A percentile compares a stretch with the other conserved stretches of the same genome.
Conservation (phyloP, 2,888 invertebrate genomes). For the Cantharis rustica region DNA sequence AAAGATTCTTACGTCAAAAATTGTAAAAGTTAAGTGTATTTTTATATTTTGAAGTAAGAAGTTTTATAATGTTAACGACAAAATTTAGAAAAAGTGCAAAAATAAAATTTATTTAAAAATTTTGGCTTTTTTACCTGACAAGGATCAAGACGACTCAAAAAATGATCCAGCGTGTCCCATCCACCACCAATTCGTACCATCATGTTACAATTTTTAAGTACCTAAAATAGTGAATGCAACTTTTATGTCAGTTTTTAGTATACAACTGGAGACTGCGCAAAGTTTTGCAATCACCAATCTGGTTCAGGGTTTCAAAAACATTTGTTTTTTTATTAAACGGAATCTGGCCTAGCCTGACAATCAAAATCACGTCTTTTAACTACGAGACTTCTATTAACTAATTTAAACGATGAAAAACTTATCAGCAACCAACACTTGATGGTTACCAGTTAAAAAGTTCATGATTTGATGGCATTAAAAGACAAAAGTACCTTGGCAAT, state of each 20-base stretch:
- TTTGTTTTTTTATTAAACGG: too few relatives aligned
- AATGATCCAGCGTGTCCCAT: conserved; percentile 93
- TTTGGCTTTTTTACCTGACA: conserved; percentile 68
- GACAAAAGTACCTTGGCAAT: not conserved
- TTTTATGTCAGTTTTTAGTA: too few relatives aligned
- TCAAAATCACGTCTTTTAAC: too few relatives aligned
- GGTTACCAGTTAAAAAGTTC: too few relatives aligned
- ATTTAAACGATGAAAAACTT: too few relatives aligned
- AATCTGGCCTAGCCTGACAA: too few relatives aligned
- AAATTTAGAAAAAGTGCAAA: conserved; percentile 27
- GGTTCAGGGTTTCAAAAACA: too few relatives aligned
- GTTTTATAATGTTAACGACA: not conserved
- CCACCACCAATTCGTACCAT: conserved; percentile 95
- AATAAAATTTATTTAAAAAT: conserved; percentile 38
- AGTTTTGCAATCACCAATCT: too few relatives aligned
- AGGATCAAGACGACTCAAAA: conserved; percentile 85
- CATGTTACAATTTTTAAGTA: conserved; percentile 90
- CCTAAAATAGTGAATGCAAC: conserved; percentile 58
- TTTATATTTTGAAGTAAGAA: not conserved
- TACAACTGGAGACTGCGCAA: too few relatives aligned
- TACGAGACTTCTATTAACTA: too few relatives aligned
- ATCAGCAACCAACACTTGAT: too few relatives aligned
- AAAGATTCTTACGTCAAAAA: not conserved
- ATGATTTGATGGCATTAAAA: too few relatives aligned
- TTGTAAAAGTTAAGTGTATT: not conserved